Percentiles rank a stretch among this genome's conserved stretches.
Conservation (phyloP, 1,140 invertebrate species). For the Dolichoris vasculosae region DNA sequence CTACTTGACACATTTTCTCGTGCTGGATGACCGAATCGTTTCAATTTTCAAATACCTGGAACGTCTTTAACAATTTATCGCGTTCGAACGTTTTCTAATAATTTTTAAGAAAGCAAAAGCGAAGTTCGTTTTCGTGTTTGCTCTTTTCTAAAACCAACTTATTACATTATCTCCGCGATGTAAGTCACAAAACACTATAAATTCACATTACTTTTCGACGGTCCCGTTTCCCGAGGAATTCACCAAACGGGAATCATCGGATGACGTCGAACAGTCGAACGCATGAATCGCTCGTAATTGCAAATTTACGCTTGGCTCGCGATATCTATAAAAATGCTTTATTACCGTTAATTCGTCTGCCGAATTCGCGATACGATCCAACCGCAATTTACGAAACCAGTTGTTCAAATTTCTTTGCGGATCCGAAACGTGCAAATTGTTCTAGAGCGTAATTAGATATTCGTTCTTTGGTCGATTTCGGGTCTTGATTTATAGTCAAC, state of each 20-base stretch:
- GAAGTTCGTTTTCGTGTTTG: not conserved
- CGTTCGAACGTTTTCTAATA: not conserved
- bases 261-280: too few relatives aligned
- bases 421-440: too few relatives aligned
- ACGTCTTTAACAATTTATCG: not conserved
- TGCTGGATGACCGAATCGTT: too few relatives aligned
- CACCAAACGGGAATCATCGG: too few relatives aligned
- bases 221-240: not conserved
- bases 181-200: not conserved
- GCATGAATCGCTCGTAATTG: conserved; percentile 29
- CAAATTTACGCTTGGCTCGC: not conserved
- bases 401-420: too few relatives aligned
- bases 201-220: not conserved
- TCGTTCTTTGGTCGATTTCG: too few relatives aligned
- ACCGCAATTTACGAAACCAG: too few relatives aligned
- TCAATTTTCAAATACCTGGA: too few relatives aligned
- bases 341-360: conserved; percentile 7
- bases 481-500: too few relatives aligned
- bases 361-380: too few relatives aligned
- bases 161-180: not conserved
- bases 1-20: too few relatives aligned
- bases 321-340: conserved; percentile 34
- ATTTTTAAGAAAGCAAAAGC: not conserved
- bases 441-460: too few relatives aligned
- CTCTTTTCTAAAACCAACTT: not conserved